Base-by-base conservation (phyloP, 1,140 invertebrate genomes). In the Pachypeltis micranthus region DNA sequence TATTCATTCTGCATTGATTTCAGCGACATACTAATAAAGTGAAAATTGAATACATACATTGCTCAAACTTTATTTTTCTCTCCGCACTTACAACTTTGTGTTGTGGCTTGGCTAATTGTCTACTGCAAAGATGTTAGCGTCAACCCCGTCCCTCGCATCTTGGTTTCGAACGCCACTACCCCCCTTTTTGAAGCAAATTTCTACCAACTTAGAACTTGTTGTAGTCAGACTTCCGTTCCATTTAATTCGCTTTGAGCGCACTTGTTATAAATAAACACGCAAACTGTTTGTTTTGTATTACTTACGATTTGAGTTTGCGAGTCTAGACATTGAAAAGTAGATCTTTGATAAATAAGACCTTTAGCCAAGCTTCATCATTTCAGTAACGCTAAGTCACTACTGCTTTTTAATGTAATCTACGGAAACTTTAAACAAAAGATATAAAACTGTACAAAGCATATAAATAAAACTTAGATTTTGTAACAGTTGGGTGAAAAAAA, bases 341-440 rank as follows among this genome's bases (percentile, higher is more conserved):
- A n/a, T 19, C 23, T 29, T 23, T 62, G 44, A 39, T 51, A 62
- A 62, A 19, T 26, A 39, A 47, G n/a, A 56, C 26, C 23, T 39
- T 63, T 63, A 63, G 62, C 62, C 62, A 63, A 63, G 62, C 62
- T 63, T 63, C 62, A 63, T 54, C 62, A 47, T 26, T 54, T 54
- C 62, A 47, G 23, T 54, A 54, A 34, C 44, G 27, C 55, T 63
- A 27, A 34, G 31, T 58, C 55, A 23, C 29, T 63, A 54, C 62
- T 57, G 62, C 27, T 63, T 34, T 63, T n/a, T 51, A 51, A 31
- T 63, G 44, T 57, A 57, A 47, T 25, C 26, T 57, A 63, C 39
- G 29, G 23, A 51, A 51, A 51, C 47, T 51, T 51, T 10, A 51
- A 10, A 51, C 12, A 51, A 51, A 51, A 21, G 47, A 16, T 10